These are phyloP conservation scores for Chitala chitala DNA, from an alignment of 2,113 vertebrate species.

Conservation along the genomic window DNA sequence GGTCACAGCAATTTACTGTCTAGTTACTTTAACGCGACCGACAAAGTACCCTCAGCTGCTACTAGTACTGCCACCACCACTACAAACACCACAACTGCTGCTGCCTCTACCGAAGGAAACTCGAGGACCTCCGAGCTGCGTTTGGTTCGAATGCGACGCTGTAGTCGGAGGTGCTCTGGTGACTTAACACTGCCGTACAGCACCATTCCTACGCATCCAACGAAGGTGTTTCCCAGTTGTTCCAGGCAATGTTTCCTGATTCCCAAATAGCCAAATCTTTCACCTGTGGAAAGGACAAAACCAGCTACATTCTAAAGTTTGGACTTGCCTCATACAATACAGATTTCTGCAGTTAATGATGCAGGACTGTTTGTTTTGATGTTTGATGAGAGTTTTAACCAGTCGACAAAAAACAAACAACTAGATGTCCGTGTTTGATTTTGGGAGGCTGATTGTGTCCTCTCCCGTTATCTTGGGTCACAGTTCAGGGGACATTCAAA, in stretches of 20 bases:
- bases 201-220: neutral
- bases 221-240: too few species aligned
- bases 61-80: too few species aligned
- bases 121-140: too few species aligned
- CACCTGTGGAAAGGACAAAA: neutral
- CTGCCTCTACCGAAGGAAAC: too few species aligned
- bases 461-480: slow-evolving; percentile 1
- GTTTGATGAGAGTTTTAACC: neutral
- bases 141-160: neutral
- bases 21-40: too few species aligned
- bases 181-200: neutral
- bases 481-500: too few species aligned
- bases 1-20: too few species aligned
- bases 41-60: too few species aligned
- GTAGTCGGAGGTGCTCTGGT: neutral
- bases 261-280: neutral
- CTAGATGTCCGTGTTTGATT: neutral
- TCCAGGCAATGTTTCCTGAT: neutral
- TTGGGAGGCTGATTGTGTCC: neutral
- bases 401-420: slow-evolving; percentile 3
- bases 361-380: neutral
- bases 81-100: too few species aligned
- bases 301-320: neutral
- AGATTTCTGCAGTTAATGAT: neutral
- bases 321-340: neutral